phyloP scores from a whole-genome alignment of 2,888 invertebrate species.

The Ormia ochracea region DNA sequence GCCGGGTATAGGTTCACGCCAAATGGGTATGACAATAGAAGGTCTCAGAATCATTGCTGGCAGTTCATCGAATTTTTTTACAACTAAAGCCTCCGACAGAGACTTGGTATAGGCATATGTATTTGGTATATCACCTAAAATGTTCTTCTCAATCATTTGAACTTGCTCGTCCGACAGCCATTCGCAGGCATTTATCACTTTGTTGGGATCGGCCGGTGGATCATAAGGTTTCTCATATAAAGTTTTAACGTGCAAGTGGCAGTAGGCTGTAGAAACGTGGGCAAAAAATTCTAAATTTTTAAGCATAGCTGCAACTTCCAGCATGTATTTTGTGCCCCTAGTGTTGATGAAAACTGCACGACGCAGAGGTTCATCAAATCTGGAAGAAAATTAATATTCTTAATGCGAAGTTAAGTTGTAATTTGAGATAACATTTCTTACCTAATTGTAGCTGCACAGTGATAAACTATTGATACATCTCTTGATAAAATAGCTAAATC shows the following conservation, averaged over 20 bases:
- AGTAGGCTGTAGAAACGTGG: slow-evolving; percentile 92
- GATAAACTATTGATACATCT: slow-evolving; percentile 90
- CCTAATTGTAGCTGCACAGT: slow-evolving; percentile 85
- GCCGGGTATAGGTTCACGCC: slow-evolving; percentile 89
- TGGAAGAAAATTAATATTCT: slow-evolving; percentile 64
- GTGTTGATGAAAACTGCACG: slow-evolving; percentile 94
- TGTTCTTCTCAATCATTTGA: slow-evolving; percentile 81
- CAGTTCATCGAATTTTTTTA: slow-evolving; percentile 85
- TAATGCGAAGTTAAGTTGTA: not conserved
- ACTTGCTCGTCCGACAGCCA: slow-evolving; percentile 87
- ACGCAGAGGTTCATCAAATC: slow-evolving; percentile 93
- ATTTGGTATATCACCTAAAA: slow-evolving; percentile 88
- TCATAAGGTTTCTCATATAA: slow-evolving; percentile 92
- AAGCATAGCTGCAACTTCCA: slow-evolving; percentile 87
- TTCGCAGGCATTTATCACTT: slow-evolving; percentile 86
- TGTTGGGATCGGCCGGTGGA: slow-evolving; percentile 86
- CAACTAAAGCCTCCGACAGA: slow-evolving; percentile 89
- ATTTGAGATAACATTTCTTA: slow-evolving; percentile 52
- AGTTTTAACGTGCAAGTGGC: slow-evolving; percentile 89
- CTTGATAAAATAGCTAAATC: slow-evolving; percentile 82
- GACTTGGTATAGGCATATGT: slow-evolving; percentile 96
- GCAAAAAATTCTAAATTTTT: slow-evolving; percentile 84
- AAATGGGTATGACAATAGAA: slow-evolving; percentile 92
- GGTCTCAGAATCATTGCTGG: slow-evolving; percentile 90
- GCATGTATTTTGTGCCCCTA: slow-evolving; percentile 90